Evolutionary conservation across 2,113 vertebrate species (phyloP).

Genomic region (Pygoscelis antarcticus): DNA sequence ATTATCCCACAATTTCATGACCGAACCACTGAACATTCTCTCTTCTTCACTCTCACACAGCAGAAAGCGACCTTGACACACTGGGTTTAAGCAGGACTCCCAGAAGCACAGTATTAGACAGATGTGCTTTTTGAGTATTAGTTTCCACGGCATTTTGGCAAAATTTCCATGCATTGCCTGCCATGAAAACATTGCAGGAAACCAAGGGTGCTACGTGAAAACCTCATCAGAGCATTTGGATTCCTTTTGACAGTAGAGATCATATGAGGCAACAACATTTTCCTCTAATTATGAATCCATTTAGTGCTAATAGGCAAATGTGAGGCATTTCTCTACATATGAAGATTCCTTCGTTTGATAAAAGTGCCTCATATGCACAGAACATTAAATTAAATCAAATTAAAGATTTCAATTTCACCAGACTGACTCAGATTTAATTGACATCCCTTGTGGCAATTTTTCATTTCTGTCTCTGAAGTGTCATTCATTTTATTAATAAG

Average conservation of each 20-base stretch:
- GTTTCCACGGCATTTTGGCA: neutral
- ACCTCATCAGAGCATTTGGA: neutral
- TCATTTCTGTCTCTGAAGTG: conserved; percentile 36
- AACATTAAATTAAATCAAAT: conserved; percentile 54
- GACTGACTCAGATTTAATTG: conserved; percentile 47
- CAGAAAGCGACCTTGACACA: neutral
- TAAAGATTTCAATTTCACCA: conserved; percentile 45
- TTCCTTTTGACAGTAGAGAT: neutral
- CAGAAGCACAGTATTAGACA: neutral
- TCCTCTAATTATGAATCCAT: conserved; percentile 44
- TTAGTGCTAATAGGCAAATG: conserved; percentile 30
- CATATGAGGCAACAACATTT: conserved; percentile 9
- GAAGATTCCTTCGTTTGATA: neutral
- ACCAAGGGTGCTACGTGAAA: neutral
- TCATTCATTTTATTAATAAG: conserved; percentile 52
- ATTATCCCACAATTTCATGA: neutral
- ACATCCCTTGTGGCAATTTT: conserved; percentile 26
- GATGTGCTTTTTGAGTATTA: neutral
- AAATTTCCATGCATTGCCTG: neutral
- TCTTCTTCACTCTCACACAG: neutral
- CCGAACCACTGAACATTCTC: neutral
- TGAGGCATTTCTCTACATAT: neutral
- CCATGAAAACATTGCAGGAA: neutral
- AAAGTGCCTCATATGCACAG: conserved; percentile 7
- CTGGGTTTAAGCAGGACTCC: neutral